These are phyloP conservation scores for Bombus affinis DNA, from an alignment of 1,140 invertebrate species.

Conservation along the genomic window DNA sequence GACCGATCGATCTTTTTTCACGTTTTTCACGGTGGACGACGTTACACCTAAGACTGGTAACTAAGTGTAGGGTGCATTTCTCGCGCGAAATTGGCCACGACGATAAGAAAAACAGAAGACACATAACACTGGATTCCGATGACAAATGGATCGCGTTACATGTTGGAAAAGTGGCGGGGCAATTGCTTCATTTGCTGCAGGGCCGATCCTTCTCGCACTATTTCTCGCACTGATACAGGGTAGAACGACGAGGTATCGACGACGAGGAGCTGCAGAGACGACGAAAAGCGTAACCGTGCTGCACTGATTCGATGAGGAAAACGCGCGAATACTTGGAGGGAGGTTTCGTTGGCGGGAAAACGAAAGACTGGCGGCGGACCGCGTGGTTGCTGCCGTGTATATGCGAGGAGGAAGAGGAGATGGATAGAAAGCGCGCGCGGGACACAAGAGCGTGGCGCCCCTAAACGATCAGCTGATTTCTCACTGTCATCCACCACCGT, in stretches of 20 bases:
- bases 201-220: background rate
- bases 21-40: background rate
- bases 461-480: conserved; percentile 73
- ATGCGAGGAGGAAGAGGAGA: background rate
- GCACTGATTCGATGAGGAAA: background rate
- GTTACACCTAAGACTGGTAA: background rate
- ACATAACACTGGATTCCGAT: conserved; percentile 6
- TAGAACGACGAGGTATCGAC: too few species aligned
- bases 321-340: background rate
- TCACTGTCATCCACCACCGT: conserved; percentile 64
- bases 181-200: background rate
- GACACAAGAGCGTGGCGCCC: conserved; percentile 48
- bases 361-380: conserved; percentile 15
- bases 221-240: background rate
- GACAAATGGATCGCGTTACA: background rate
- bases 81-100: background rate
- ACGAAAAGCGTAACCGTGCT: background rate
- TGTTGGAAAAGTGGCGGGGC: background rate
- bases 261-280: too few species aligned
- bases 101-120: background rate
- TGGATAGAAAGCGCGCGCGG: conserved; percentile 7
- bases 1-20: background rate
- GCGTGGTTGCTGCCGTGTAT: conserved; percentile 17
- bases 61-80: background rate
- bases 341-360: conserved; percentile 53